Conservation (phyloP, 2,113 vertebrate species). For the Epinephelus cyanopodus region DNA sequence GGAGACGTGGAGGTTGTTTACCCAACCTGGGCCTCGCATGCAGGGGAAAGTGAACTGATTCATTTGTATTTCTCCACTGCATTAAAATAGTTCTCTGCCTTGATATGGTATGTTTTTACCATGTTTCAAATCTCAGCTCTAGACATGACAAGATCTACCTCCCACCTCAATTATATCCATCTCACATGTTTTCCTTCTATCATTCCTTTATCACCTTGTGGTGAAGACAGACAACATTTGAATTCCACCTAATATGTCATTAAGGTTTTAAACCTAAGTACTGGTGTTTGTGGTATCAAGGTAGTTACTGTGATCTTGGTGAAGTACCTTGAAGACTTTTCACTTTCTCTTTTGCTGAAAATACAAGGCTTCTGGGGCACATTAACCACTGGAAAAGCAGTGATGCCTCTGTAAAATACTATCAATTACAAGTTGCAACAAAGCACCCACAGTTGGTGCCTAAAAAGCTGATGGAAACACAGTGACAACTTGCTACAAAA, state of each 20-base stretch:
- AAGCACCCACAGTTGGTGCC: no score
- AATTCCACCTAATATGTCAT: neutral
- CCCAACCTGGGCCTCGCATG: neutral
- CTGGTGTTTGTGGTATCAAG: neutral
- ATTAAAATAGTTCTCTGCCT: neutral
- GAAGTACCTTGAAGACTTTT: neutral
- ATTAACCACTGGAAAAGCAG: no score
- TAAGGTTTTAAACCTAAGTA: neutral
- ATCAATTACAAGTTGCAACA: no score
- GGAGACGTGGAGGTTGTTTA: conserved; percentile 36
- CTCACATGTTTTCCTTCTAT: no score
- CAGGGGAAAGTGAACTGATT: neutral
- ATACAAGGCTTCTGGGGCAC: no score
- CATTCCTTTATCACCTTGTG: neutral
- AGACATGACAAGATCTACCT: neutral
- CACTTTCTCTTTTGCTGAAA: neutral
- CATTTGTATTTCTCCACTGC: conserved; percentile 12
- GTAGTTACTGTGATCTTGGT: neutral
- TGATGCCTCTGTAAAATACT: no score
- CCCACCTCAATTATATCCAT: neutral
- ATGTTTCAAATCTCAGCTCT: neutral
- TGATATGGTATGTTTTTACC: neutral
- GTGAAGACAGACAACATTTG: neutral
- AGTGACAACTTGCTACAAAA: no score
- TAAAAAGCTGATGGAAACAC: no score